These are phyloP conservation scores for Pelvicachromis taeniatus DNA, from an alignment of 2,113 vertebrate species.

Conservation along the genomic window DNA sequence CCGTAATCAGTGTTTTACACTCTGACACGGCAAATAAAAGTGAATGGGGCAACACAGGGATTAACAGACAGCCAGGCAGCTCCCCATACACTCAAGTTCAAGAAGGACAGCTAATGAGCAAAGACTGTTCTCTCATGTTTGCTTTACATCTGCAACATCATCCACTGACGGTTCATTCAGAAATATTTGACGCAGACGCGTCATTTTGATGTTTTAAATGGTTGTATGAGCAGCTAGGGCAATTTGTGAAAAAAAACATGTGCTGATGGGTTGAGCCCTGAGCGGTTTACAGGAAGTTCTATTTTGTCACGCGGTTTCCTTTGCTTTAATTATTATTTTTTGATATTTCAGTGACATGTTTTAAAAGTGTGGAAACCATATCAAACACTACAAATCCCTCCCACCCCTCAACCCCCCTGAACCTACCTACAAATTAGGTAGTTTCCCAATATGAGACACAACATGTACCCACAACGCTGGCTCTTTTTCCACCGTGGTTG, in stretches of 20 bases:
- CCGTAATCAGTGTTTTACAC: not conserved
- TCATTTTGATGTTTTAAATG: not conserved
- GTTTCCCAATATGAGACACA: not conserved
- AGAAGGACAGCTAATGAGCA: not conserved
- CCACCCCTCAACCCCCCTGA: not conserved
- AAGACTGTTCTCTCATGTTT: not conserved
- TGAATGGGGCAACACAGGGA: not conserved
- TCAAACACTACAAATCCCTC: not conserved
- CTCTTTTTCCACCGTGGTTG: slow-evolving; percentile 4
- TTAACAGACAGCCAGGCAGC: not conserved
- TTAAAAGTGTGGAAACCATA: not conserved
- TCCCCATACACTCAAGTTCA: not conserved
- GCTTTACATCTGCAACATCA: not conserved
- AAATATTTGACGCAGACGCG: not conserved
- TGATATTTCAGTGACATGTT: not conserved
- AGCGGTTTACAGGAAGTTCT: not conserved
- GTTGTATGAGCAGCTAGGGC: not conserved
- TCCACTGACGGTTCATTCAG: not conserved
- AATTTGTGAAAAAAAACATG: not conserved
- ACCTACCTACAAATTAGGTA: not conserved
- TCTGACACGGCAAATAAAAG: not conserved
- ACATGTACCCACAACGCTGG: not conserved
- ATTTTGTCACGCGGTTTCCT: not conserved
- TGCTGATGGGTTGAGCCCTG: not conserved
- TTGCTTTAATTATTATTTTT: not conserved